These are phyloP conservation scores for Ophioderma brevispina DNA, from an alignment of 35 echinoderm and acorn worm species.

Conservation along the genomic window DNA sequence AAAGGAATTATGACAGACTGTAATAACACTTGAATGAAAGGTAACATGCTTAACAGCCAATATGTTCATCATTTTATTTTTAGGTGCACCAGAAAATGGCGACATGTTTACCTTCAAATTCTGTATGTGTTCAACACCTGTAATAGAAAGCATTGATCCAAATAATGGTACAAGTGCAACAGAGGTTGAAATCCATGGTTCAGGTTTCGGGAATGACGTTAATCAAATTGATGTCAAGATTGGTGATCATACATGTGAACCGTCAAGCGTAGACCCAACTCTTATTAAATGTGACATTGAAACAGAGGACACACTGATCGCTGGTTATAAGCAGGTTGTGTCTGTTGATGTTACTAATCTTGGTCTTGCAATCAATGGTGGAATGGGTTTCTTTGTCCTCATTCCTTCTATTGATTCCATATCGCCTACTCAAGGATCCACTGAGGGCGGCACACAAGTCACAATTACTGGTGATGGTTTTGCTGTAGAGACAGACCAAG, in stretches of 20 bases:
- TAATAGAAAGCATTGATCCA: conserved; percentile 16
- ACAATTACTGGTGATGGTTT: conserved; percentile 56
- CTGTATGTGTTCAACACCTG: conserved; percentile 59
- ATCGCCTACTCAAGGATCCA: conserved; percentile 27
- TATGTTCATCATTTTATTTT: no score
- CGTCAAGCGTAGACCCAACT: neutral
- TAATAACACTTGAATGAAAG: no score
- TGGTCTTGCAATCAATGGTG: conserved; percentile 29
- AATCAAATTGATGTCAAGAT: conserved; percentile 59
- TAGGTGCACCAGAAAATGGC: neutral
- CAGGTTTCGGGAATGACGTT: conserved; percentile 28
- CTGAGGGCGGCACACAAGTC: conserved; percentile 51
- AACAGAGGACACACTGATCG: conserved; percentile 4
- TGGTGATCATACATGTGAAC: conserved; percentile 29
- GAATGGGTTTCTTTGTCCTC: conserved; percentile 19
- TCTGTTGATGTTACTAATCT: conserved; percentile 60
- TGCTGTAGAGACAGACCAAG: neutral
- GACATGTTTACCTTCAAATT: conserved; percentile 45
- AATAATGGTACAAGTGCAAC: neutral
- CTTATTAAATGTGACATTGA: conserved; percentile 40
- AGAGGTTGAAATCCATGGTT: conserved; percentile 40
- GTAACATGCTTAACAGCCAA: no score
- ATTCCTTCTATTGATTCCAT: neutral
- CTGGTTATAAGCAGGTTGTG: conserved; percentile 21
- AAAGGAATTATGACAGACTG: no score